These are phyloP conservation scores for Rapana venosa DNA, from an alignment of 2,888 invertebrate genomes.

Conservation along the genomic window DNA sequence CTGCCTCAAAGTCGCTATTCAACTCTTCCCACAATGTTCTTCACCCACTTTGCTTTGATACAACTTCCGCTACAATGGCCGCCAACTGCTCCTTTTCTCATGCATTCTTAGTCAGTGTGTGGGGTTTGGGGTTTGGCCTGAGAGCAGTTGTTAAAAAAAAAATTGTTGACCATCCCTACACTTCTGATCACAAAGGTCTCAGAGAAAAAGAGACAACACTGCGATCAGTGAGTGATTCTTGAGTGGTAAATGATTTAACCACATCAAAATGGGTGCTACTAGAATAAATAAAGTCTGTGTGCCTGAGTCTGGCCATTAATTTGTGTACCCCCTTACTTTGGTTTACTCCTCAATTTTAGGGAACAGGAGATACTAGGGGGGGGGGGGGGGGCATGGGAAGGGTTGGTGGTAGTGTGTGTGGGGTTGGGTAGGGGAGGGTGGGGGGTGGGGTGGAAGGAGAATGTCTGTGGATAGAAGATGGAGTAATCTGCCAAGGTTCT, in stretches of 20 bases:
- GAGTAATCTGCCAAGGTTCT: too few species aligned
- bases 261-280: conserved; percentile 34
- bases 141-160: conserved; percentile 34
- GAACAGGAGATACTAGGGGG: background rate
- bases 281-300: conserved; percentile 40
- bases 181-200: background rate
- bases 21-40: conserved; percentile 13
- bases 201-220: conserved; percentile 24
- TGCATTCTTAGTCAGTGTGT: conserved; percentile 40
- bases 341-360: background rate
- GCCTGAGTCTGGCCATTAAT: conserved; percentile 18
- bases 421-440: too few species aligned
- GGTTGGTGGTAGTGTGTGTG: too few species aligned
- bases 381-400: background rate
- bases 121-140: background rate
- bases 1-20: background rate
- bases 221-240: conserved; percentile 16
- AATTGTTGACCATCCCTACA: conserved; percentile 36
- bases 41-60: conserved; percentile 26
- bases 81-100: conserved; percentile 42
- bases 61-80: conserved; percentile 20
- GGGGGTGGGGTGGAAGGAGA: too few species aligned
- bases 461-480: too few species aligned
- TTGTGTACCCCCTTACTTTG: background rate
- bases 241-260: conserved; percentile 40